Percentiles rank a stretch among this genome's conserved stretches.
phyloP scores from a whole-genome alignment of 2,797 vertebrate species.

The Sebastes iracundus region DNA sequence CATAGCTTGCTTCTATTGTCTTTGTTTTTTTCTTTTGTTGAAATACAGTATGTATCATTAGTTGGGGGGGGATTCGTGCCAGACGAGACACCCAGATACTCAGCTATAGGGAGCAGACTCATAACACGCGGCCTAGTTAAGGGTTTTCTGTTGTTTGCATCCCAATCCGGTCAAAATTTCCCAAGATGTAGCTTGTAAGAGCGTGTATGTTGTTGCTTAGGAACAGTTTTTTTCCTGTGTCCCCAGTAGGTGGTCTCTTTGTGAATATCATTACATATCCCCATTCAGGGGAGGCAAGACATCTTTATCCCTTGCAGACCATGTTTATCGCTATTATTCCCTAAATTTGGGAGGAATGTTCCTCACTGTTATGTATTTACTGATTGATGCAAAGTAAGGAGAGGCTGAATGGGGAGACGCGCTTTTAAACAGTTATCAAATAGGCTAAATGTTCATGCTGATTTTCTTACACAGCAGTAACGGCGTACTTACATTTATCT shows the following conservation, averaged over 20 bases:
- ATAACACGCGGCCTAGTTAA: slow-evolving; percentile 77
- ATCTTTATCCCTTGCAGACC: slow-evolving; percentile 67
- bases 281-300: slow-evolving; percentile 68
- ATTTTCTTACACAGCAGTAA: not conserved
- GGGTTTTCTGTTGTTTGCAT: slow-evolving; percentile 77
- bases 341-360: slow-evolving; percentile 30
- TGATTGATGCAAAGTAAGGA: slow-evolving; percentile 26
- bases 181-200: slow-evolving; percentile 77
- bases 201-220: slow-evolving; percentile 84
- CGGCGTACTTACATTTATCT: slow-evolving; percentile 37
- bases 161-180: slow-evolving; percentile 80
- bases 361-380: slow-evolving; percentile 26
- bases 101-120: slow-evolving; percentile 66
- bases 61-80: slow-evolving; percentile 49
- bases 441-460: not conserved
- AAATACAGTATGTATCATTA: slow-evolving; percentile 54
- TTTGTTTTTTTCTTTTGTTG: slow-evolving; percentile 58
- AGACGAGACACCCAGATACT: slow-evolving; percentile 58
- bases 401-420: not conserved
- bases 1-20: slow-evolving; percentile 32
- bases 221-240: slow-evolving; percentile 71
- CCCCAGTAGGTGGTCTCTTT: slow-evolving; percentile 80
- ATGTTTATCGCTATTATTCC: slow-evolving; percentile 62
- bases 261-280: slow-evolving; percentile 83
- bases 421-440: slow-evolving; percentile 8